A percentile compares a stretch with the other conserved stretches of the same genome.
These are phyloP conservation scores for Heliornis fulica DNA, from an alignment of 2,113 vertebrate species.

Conservation along the genomic window DNA sequence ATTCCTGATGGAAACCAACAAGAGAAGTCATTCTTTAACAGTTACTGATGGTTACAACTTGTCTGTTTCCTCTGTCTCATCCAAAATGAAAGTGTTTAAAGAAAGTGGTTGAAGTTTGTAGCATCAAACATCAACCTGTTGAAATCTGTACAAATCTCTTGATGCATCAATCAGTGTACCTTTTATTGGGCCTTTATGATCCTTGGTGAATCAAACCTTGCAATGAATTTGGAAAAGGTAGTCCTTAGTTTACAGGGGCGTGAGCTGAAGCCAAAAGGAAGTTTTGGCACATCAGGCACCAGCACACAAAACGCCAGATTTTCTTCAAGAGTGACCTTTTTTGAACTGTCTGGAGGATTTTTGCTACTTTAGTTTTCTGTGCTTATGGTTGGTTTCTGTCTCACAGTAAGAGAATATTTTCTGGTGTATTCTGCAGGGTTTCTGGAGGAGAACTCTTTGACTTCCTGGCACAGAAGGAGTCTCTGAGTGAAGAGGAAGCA, in stretches of 20 bases:
- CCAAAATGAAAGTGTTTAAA: neutral
- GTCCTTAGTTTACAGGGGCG: neutral
- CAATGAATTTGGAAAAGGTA: neutral
- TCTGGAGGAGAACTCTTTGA: constrained; percentile 97
- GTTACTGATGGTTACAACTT: neutral
- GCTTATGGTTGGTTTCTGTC: neutral
- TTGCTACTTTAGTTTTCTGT: neutral
- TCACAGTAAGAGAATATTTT: neutral
- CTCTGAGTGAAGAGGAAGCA: constrained; percentile 94
- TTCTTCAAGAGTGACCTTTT: neutral
- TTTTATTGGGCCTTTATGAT: neutral
- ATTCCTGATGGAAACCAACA: neutral
- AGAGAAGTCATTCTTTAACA: neutral
- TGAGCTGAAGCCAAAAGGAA: neutral
- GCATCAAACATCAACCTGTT: neutral
- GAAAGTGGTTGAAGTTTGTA: neutral
- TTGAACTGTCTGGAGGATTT: neutral
- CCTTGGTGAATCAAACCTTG: neutral
- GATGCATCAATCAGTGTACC: neutral
- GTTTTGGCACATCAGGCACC: neutral
- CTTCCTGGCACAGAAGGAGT: constrained; percentile 95
- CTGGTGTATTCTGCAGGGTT: constrained; percentile 77
- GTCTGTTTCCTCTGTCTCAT: neutral
- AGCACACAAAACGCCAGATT: neutral
- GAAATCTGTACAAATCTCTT: neutral